Percentiles rank a stretch among this genome's conserved stretches.
phyloP scores from a whole-genome alignment of 2,113 vertebrate species.

The Emberiza fucata region DNA sequence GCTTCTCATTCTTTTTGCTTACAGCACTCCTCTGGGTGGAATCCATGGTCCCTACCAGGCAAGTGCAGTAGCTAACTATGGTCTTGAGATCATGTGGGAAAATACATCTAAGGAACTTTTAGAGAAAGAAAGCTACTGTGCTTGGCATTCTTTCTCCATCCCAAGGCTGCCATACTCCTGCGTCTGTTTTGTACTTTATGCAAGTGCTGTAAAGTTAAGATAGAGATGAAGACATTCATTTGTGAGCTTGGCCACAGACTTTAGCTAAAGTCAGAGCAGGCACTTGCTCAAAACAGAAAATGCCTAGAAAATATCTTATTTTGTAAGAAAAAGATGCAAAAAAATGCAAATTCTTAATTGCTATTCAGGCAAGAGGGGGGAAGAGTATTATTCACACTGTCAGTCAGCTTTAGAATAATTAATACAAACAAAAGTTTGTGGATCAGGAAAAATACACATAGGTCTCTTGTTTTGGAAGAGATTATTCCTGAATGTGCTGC shows the following conservation, averaged over 20 bases:
- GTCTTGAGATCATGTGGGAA: background rate
- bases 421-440: conserved; percentile 36
- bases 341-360: conserved; percentile 25
- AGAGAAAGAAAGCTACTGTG: background rate
- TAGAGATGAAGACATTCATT: background rate
- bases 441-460: conserved; percentile 3
- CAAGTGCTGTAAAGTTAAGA: background rate
- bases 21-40: background rate
- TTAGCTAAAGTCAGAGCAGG: background rate
- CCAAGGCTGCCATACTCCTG: background rate
- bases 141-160: background rate
- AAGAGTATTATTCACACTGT: background rate
- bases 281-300: background rate
- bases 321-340: background rate
- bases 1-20: background rate
- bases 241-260: background rate
- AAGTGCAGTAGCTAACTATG: background rate
- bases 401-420: conserved; percentile 43
- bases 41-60: background rate
- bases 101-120: background rate
- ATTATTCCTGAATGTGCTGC: conserved; percentile 28
- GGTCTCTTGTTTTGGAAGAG: conserved; percentile 17
- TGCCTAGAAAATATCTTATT: background rate
- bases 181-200: background rate
- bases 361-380: background rate